A percentile compares a stretch with the other conserved stretches of the same genome.
phyloP scores from a whole-genome alignment of 1,140 invertebrate species.

The Cotesia vestalis region DNA sequence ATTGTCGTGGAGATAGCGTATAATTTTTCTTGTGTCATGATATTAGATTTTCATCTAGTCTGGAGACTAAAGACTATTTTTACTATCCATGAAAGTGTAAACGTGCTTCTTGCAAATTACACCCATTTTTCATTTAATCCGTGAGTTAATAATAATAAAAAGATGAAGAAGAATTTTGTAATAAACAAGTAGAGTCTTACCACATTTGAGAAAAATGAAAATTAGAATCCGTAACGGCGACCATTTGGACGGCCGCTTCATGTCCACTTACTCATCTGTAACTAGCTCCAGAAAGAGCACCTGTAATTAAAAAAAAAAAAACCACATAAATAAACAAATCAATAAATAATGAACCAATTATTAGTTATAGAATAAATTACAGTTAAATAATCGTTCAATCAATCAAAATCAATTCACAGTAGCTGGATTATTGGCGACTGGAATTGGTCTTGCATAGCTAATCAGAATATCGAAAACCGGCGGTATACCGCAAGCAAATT shows the following conservation, averaged over 20 bases:
- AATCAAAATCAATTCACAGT: no score
- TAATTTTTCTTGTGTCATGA: slow-evolving; percentile 19
- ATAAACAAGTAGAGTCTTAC: slow-evolving; percentile 46
- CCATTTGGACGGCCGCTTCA: slow-evolving; percentile 63
- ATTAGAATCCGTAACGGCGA: slow-evolving; percentile 58
- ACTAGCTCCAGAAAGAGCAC: slow-evolving; percentile 40
- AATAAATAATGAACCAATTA: not conserved
- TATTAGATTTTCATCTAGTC: not conserved
- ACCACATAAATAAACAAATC: slow-evolving; percentile 4
- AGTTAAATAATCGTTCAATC: no score
- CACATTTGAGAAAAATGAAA: slow-evolving; percentile 59
- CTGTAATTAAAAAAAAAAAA: slow-evolving; percentile 32
- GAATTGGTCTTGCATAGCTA: slow-evolving; percentile 13
- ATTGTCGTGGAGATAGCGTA: slow-evolving; percentile 30
- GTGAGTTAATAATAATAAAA: not conserved
- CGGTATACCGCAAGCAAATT: slow-evolving; percentile 28
- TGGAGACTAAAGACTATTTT: not conserved
- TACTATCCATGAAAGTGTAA: not conserved
- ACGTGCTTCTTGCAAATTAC: not conserved
- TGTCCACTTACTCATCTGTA: slow-evolving; percentile 62
- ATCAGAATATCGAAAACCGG: slow-evolving; percentile 27
- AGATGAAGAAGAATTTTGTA: not conserved
- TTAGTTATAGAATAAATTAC: not conserved
- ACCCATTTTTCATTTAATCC: not conserved
- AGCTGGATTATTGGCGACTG: not conserved